phyloP scores from a whole-genome alignment of 2,797 vertebrate species.

The Tarsius wallacei region DNA sequence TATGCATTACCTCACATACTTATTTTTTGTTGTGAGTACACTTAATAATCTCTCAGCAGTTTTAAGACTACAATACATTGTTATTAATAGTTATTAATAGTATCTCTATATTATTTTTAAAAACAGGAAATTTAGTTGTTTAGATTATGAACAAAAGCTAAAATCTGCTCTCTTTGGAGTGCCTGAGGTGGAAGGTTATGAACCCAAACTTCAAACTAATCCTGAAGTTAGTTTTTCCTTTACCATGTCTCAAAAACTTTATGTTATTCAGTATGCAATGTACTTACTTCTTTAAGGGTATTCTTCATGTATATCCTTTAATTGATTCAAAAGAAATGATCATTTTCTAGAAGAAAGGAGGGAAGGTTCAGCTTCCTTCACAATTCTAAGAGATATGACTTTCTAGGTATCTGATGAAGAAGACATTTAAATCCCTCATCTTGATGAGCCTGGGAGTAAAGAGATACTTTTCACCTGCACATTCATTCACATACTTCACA shows the following conservation, averaged over 20 bases:
- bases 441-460: not conserved
- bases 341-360: not conserved
- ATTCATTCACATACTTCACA: not conserved
- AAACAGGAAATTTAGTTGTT: not conserved
- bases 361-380: not conserved
- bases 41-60: not conserved
- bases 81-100: not conserved
- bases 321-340: not conserved
- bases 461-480: not conserved
- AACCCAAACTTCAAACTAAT: not conserved
- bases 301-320: not conserved
- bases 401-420: not conserved
- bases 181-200: not conserved
- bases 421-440: not conserved
- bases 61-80: not conserved
- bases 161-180: not conserved
- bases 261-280: not conserved
- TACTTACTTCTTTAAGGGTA: slow-evolving; percentile 42
- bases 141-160: not conserved
- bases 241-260: not conserved
- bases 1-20: not conserved
- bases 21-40: not conserved
- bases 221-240: not conserved
- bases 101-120: not conserved
- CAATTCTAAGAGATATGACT: not conserved